Evolutionary conservation across 1,140 invertebrate species (phyloP), one percentile per base, ranked within the genome.

Genomic region (Megathymus violae): DNA sequence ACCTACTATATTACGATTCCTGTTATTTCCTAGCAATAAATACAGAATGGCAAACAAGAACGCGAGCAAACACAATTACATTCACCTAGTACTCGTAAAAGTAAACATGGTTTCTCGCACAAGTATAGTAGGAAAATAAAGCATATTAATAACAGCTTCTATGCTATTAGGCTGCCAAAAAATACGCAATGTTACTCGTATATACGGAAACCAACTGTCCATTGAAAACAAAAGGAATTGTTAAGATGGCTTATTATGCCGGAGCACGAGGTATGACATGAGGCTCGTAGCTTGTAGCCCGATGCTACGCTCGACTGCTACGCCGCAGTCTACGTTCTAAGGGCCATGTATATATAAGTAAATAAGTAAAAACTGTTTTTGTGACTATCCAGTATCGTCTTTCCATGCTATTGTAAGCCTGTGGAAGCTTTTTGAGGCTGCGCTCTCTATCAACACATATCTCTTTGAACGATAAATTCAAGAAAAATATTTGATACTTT

Each of bases 231-330:
- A 81, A 77, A 69, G 67, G 69, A 72, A 78, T 80, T 79, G 72
- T 73, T 74, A 72, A 72, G 82, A 78, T 63, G 60, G 76, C 80
- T 82, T 79, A 82, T 85, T 85, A 78, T 81, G 74, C 74, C 17
- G 62, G 34, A 54, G 66, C 69, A 69, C 69, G 69, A 59, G 60
- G 66, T 31, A 47, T 50, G 46, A 58, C 64, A 63, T 60, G 63
- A 63, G 41, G 63, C 38, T 54, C 62, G 64, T 62, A 59, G 69
- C 50, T 34, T 43, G 34, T 14, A 10, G 51, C n/a, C 47, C 14
- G 13, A 46, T 41, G 44, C 63, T 67, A 66, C 54, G 70, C 44
- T 64, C 59, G 31, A 61, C 36, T 46, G 64, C 66, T 68, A 72
- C 67, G 63, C 40, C 50, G 19, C 63, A 58, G 22, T 25, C 52